A percentile compares a stretch with the other conserved stretches of the same genome.
Conservation (phyloP, 2,888 invertebrate species). For the Strigamia transsilvanica region DNA sequence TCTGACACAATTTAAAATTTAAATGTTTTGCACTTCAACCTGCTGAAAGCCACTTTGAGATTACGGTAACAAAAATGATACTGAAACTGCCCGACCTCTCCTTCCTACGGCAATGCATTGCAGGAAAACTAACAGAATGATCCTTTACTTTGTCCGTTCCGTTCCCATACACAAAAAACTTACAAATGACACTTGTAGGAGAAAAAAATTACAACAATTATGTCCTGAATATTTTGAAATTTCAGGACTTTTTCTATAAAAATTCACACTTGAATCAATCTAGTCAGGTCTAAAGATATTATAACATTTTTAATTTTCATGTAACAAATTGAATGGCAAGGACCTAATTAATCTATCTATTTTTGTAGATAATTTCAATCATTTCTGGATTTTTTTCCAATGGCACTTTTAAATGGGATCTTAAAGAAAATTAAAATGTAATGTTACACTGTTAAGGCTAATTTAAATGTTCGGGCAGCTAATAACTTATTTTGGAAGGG, state of each 20-base stretch:
- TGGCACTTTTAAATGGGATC: constrained; percentile 14
- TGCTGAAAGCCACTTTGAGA: constrained; percentile 8
- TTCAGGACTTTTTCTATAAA: constrained; percentile 26
- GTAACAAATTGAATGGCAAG: not conserved
- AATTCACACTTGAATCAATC: not conserved
- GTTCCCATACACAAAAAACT: not conserved
- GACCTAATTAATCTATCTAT: constrained; percentile 16
- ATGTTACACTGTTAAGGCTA: constrained; percentile 20
- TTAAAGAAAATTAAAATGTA: not conserved
- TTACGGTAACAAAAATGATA: constrained; percentile 12
- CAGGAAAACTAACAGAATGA: not conserved
- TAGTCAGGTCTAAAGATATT: not conserved
- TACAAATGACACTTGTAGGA: not conserved
- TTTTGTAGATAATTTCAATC: constrained; percentile 39
- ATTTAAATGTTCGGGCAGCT: constrained; percentile 28
- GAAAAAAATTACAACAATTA: not conserved
- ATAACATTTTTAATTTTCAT: not conserved
- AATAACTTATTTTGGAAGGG: constrained; percentile 12
- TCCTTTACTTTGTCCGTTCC: not conserved
- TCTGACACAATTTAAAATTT: too few species aligned
- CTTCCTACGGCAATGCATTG: not conserved
- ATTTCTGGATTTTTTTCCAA: constrained; percentile 13
- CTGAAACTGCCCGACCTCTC: constrained; percentile 14
- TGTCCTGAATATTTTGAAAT: constrained; percentile 40
- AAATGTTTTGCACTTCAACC: not conserved